A percentile compares a stretch with the other conserved stretches of the same genome.
phyloP scores from a whole-genome alignment of 2,888 invertebrate species.

The Lepidocyrtoides sp. region DNA sequence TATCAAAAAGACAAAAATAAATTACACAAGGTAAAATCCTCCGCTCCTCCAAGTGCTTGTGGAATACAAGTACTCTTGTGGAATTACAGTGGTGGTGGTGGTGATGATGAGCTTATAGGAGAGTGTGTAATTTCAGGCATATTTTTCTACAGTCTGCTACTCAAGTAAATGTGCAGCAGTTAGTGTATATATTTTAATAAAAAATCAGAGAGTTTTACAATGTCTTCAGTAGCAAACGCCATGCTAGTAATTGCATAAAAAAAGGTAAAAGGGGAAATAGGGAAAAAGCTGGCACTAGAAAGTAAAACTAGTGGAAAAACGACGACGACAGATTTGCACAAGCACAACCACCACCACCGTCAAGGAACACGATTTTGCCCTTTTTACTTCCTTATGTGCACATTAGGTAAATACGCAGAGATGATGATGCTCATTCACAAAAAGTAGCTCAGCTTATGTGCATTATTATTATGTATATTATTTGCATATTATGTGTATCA shows the following conservation, averaged over 20 bases:
- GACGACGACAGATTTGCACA: background rate
- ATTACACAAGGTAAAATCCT: conserved; percentile 8
- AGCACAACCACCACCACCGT: background rate
- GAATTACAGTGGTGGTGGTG: background rate
- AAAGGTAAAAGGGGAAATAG: background rate
- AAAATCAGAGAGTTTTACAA: background rate
- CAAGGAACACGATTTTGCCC: conserved; percentile 3
- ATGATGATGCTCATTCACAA: background rate
- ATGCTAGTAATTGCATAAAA: conserved; percentile 7
- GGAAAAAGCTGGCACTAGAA: background rate
- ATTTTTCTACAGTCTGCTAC: background rate
- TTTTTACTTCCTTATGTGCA: conserved; percentile 16
- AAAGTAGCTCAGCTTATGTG: too few relatives aligned
- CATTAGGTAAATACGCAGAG: background rate
- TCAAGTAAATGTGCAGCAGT: background rate
- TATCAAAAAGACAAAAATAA: conserved; percentile 36
- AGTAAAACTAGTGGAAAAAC: background rate
- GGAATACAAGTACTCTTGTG: conserved; percentile 15
- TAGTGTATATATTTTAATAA: conserved; percentile 21
- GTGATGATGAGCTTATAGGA: background rate
- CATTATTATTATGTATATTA: too few relatives aligned
- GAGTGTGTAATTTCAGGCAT: background rate
- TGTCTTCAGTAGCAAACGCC: background rate
- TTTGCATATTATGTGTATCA: conserved; percentile 8
- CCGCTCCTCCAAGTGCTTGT: background rate